These are phyloP conservation scores for Nothobranchius kuhntae DNA, from an alignment of 2,113 vertebrate genomes.

Conservation along the genomic window DNA sequence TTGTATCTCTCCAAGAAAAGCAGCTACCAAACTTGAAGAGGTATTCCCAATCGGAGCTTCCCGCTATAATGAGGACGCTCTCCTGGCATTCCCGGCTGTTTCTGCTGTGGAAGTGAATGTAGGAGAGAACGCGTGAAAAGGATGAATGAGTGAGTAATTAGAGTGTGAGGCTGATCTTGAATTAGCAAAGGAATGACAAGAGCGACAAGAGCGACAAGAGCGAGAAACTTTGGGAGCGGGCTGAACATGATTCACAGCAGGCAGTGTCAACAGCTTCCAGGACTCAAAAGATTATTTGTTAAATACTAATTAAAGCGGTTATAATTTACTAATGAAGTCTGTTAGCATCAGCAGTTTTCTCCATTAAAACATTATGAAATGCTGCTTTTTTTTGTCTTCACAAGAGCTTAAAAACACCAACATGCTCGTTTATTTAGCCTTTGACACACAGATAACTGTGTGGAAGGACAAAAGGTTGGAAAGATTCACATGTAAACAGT, in stretches of 20 bases:
- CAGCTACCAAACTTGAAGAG: conserved; percentile 57
- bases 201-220: conserved; percentile 55
- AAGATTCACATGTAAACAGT: neutral
- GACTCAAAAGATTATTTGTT: conserved; percentile 20
- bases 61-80: conserved; percentile 56
- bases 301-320: conserved; percentile 9
- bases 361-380: neutral
- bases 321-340: neutral
- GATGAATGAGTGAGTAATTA: conserved; percentile 70
- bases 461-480: no score
- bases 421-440: neutral
- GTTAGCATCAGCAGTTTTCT: neutral
- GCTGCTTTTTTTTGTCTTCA: no score
- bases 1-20: conserved; percentile 62
- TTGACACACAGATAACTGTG: no score
- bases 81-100: conserved; percentile 50
- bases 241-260: conserved; percentile 36
- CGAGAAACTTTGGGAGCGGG: conserved; percentile 51
- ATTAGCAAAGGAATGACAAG: conserved; percentile 66
- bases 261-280: conserved; percentile 21
- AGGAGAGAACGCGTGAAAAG: conserved; percentile 56
- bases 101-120: conserved; percentile 32
- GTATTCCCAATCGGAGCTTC: conserved; percentile 50
- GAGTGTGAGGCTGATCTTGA: conserved; percentile 55
- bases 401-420: no score